These are phyloP conservation scores for Forficula auricularia DNA, from an alignment of 1,140 invertebrate genomes.

Conservation along the genomic window DNA sequence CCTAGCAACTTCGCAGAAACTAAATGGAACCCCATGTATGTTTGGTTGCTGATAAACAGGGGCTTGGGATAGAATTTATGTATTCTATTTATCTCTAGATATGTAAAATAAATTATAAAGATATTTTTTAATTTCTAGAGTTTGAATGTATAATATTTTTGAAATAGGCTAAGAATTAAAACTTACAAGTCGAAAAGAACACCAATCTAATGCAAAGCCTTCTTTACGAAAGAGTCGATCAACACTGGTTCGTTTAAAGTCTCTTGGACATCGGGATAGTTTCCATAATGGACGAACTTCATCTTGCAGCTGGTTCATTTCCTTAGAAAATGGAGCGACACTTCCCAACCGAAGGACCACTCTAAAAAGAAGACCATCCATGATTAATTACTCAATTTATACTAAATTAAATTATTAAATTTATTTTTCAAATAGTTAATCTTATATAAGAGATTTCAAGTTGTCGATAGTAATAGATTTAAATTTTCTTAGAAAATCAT, in stretches of 20 bases:
- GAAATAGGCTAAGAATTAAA: slow-evolving; percentile 17
- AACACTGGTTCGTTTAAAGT: slow-evolving; percentile 68
- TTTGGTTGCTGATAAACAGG: too few species aligned
- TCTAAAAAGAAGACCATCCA: slow-evolving; percentile 36
- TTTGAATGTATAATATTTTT: too few species aligned
- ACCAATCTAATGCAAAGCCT: slow-evolving; percentile 72
- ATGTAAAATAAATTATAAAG: neutral
- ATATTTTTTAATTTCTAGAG: neutral
- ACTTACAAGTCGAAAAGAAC: slow-evolving; percentile 61
- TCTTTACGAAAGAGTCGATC: slow-evolving; percentile 64
- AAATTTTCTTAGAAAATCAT: too few species aligned
- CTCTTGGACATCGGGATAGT: slow-evolving; percentile 50
- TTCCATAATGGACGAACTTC: slow-evolving; percentile 66
- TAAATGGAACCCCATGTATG: too few species aligned
- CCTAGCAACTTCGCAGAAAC: too few species aligned
- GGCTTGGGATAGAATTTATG: too few species aligned
- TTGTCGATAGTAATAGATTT: too few species aligned
- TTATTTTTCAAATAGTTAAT: too few species aligned
- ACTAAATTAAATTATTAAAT: too few species aligned
- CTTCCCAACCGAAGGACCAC: slow-evolving; percentile 67
- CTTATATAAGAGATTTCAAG: too few species aligned
- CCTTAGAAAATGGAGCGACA: slow-evolving; percentile 47
- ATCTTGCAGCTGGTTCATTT: slow-evolving; percentile 54
- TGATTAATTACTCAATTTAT: too few species aligned
- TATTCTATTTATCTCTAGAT: too few species aligned